These are phyloP conservation scores for Bathynomus jamesi DNA, from an alignment of 1,140 invertebrate species.

Conservation along the genomic window DNA sequence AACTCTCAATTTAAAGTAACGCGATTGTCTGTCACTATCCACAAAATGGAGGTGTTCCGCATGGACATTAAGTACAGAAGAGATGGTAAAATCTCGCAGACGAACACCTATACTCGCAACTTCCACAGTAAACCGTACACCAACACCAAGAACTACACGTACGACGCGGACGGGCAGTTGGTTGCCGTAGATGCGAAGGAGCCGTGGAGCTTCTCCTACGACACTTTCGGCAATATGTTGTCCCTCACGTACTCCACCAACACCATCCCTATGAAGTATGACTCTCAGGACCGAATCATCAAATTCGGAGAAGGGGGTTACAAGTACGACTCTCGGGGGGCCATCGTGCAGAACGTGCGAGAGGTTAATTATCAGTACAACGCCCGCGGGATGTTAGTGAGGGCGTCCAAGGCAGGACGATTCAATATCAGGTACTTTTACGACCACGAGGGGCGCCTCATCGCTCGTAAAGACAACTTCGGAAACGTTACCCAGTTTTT, in stretches of 20 bases:
- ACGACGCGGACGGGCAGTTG: slow-evolving; percentile 82
- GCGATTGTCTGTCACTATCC: slow-evolving; percentile 73
- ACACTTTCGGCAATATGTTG: slow-evolving; percentile 87
- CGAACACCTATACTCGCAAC: slow-evolving; percentile 75
- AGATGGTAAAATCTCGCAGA: slow-evolving; percentile 71
- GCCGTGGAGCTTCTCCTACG: slow-evolving; percentile 89
- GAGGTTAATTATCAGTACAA: slow-evolving; percentile 91
- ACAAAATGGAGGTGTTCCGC: slow-evolving; percentile 75
- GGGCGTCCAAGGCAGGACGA: slow-evolving; percentile 71
- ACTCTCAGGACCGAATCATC: slow-evolving; percentile 76
- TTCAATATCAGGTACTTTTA: slow-evolving; percentile 93
- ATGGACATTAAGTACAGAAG: slow-evolving; percentile 76
- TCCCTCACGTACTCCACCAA: slow-evolving; percentile 79
- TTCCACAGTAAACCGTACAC: slow-evolving; percentile 79
- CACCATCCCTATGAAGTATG: slow-evolving; percentile 83
- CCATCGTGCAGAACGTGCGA: slow-evolving; percentile 81
- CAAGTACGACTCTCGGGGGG: slow-evolving; percentile 82
- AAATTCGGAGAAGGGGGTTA: slow-evolving; percentile 75
- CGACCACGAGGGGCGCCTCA: slow-evolving; percentile 76
- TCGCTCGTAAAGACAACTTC: slow-evolving; percentile 80
- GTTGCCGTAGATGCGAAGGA: slow-evolving; percentile 81
- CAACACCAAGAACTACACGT: slow-evolving; percentile 84
- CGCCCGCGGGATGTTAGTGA: slow-evolving; percentile 70
- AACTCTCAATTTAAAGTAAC: slow-evolving; percentile 66
- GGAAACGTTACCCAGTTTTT: slow-evolving; percentile 93